Evolutionary conservation across 2,797 vertebrate genomes (phyloP), one percentile per base, ranked within the genome.

Genomic region (Parotocinclus haroldoi): DNA sequence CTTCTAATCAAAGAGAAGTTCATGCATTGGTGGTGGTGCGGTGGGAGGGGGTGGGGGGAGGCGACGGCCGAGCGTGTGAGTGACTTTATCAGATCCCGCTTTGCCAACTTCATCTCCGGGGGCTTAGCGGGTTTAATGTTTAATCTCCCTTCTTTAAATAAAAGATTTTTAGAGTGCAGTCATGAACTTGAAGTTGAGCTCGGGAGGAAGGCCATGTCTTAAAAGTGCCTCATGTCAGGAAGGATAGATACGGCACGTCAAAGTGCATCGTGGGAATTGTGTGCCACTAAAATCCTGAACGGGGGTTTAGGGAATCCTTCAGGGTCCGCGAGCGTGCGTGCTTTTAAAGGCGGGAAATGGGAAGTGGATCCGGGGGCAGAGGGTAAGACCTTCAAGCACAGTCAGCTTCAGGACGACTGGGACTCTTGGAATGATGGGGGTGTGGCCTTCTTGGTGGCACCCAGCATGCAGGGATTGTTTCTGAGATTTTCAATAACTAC

Each of bases 121-220:
- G 63, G 38, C 69, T 71, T 71, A 75, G 37, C 55, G 61, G 76
- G 68, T 82, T 84, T 77, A 83, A 86, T 81, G 76, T 88, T 85
- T 84, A 81, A 84, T 85, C 76, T 71, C 17, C 37, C 46, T 18
- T 74, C 79, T 77, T 82, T 82, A 79, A 81, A 85, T 84, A 81
- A 84, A 82, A 83, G 52, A 83, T 82, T 72, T 27, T 66, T 52
- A 70, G 53, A 74, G 76, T 66, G 16, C 19, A 59, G 68, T 73
- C 62, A 40, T 80, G 75, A 84, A 64, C 62, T 45, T 14, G 39
- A 16, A 27, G 19, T 36, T 44, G 52, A n/a, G n/a, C 61, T 27
- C 27, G 2, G n/a, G 42, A 17, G 38, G 39, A 53, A 12, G 39
- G 49, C 11, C 39, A 46, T 46, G 46, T 62, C 46, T 50, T 9